A percentile compares a stretch with the other conserved stretches of the same genome.
Evolutionary conservation across 2,888 invertebrate species (phyloP).

Genomic region (Nephrotoma flavescens): DNA sequence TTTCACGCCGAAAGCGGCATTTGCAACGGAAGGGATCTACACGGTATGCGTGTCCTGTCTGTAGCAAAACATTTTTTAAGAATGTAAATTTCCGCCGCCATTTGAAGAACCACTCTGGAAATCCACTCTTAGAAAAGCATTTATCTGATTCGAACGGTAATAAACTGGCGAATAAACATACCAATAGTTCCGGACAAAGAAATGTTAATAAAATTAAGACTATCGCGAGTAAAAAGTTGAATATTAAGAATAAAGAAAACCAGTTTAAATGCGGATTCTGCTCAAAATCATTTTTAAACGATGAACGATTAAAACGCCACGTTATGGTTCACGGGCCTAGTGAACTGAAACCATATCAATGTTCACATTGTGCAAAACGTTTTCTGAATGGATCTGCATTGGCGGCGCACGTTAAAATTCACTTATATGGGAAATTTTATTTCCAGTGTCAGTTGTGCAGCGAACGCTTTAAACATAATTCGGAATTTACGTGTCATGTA

Average conservation of each 20-base stretch:
- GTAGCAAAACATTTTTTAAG: background rate
- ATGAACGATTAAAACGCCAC: slow-evolving; percentile 31
- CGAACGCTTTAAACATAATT: slow-evolving; percentile 48
- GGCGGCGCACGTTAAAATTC: slow-evolving; percentile 55
- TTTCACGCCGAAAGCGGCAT: background rate
- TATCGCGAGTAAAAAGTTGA: slow-evolving; percentile 6
- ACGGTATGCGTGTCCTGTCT: background rate
- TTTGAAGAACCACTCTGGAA: background rate
- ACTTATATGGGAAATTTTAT: slow-evolving; percentile 25
- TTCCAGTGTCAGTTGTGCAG: slow-evolving; percentile 56
- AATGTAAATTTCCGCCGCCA: background rate
- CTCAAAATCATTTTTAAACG: slow-evolving; percentile 5
- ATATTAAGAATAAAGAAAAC: slow-evolving; percentile 9
- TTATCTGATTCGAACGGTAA: background rate
- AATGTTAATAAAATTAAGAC: background rate
- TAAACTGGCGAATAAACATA: background rate
- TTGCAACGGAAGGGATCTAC: background rate
- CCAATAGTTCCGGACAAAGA: background rate
- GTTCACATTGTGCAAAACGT: slow-evolving; percentile 45
- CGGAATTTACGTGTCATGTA: slow-evolving; percentile 49
- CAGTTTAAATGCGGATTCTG: slow-evolving; percentile 18
- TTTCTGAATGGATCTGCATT: slow-evolving; percentile 60
- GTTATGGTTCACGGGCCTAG: slow-evolving; percentile 50
- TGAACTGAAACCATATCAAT: slow-evolving; percentile 53
- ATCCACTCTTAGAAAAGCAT: background rate